phyloP scores from a whole-genome alignment of 2,888 invertebrate species.

The Orthosia gracilis region DNA sequence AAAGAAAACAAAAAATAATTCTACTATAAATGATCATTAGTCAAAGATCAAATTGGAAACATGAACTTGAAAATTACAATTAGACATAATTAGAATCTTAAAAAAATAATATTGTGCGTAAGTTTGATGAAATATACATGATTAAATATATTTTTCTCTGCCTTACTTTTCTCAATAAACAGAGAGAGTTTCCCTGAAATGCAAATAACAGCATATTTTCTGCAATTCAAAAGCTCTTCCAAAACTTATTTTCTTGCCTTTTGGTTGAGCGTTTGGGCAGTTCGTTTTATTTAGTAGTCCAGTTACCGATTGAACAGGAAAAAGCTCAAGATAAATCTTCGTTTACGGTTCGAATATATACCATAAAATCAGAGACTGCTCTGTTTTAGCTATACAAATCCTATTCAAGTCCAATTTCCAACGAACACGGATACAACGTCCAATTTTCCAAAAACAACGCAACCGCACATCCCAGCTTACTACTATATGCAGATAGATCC shows the following conservation, averaged over 20 bases:
- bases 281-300: neutral
- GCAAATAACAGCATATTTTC: neutral
- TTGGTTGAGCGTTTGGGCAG: neutral
- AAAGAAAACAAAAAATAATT: too few relatives aligned
- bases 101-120: too few relatives aligned
- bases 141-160: too few relatives aligned
- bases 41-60: too few relatives aligned
- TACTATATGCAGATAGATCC: conserved; percentile 20
- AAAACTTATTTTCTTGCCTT: neutral
- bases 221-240: neutral
- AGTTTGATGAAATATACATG: too few relatives aligned
- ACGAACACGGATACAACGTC: conserved; percentile 14
- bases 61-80: too few relatives aligned
- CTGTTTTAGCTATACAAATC: conserved; percentile 13
- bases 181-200: neutral
- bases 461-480: conserved; percentile 20
- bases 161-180: neutral
- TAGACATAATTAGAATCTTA: too few relatives aligned
- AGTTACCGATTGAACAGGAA: neutral
- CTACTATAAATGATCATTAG: too few relatives aligned
- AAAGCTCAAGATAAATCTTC: neutral
- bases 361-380: neutral
- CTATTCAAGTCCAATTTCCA: conserved; percentile 23
- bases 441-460: conserved; percentile 35
- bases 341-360: neutral